Base-by-base conservation (phyloP, 2,888 invertebrate species). In the Tenthredo scrophulariae region DNA sequence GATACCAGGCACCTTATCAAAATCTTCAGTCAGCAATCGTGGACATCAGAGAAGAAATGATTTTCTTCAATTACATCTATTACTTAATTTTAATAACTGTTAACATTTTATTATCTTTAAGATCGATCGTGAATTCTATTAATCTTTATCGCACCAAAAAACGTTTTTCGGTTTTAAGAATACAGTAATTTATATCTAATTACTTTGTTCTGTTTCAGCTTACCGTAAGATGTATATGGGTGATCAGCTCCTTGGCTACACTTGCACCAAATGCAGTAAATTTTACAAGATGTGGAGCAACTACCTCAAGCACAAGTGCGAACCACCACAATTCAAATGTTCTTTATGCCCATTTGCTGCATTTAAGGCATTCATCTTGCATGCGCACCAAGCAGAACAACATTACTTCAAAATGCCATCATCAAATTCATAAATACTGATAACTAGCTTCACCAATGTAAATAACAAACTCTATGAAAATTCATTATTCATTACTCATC, bases 281-380 rank as follows among this genome's bases (percentile, higher is more conserved):
- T 93, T 93, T 93, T 93, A 93, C 92, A 93, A 93, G 91, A 93
- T 93, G 93, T 93, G 93, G 93, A 93, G 93, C 90, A 93, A 93
- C 91, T 93, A 93, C 87, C 88, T 93, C 90, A 93, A 93, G 88
- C 93, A 93, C 90, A 93, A 93, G 88, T 93, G 93, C 88, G 93
- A 93, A 87, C 93, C 93, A 29, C 93, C 93, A 43, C 92, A 93
- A 86, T 93, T 91, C 91, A 93, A 93, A 89, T 93, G 93, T 85
- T 88, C 92, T 26, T 88, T 93, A 75, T 93, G 93, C 85, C 93
- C 93, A 85, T 93, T 93, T 87, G 93, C 93, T 26, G 93, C 93
- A 13, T 93, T 93, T 90, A 93, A 93, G 88, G 92, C 93, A 72
- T 93, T 93, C 90, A 93, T 93, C 84, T 90, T 93, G n/a, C 93